These are phyloP conservation scores for Agrypnus murinus DNA, from an alignment of 2,888 invertebrate genomes.

Conservation along the genomic window DNA sequence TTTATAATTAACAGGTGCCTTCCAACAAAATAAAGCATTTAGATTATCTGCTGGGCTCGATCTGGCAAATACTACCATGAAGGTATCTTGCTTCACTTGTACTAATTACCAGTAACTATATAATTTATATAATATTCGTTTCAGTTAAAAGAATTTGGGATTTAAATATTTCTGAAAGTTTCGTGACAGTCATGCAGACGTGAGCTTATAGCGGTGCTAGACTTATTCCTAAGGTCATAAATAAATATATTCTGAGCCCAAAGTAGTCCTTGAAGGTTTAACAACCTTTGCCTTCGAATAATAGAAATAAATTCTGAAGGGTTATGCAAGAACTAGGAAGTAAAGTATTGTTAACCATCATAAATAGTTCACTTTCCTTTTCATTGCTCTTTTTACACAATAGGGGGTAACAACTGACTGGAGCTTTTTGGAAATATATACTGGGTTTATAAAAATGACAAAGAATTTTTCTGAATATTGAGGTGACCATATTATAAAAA, in stretches of 20 bases:
- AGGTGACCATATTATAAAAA: no score
- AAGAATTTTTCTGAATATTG: no score
- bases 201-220: conserved; percentile 36
- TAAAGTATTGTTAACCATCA: conserved; percentile 59
- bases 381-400: conserved; percentile 26
- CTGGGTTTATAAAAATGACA: neutral
- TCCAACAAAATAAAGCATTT: no score
- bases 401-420: neutral
- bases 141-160: neutral
- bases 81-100: no score
- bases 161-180: conserved; percentile 1
- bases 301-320: conserved; percentile 63
- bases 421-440: neutral
- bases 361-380: conserved; percentile 65
- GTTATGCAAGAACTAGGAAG: conserved; percentile 64
- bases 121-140: no score
- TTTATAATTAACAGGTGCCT: no score
- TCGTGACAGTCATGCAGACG: conserved; percentile 29
- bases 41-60: no score
- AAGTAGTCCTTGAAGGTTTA: conserved; percentile 53
- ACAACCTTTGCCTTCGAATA: conserved; percentile 57
- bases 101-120: no score
- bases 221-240: conserved; percentile 52
- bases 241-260: conserved; percentile 53
- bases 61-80: no score